phyloP scores from a whole-genome alignment of 2,113 vertebrate genomes.

The Dasyornis broadbenti region DNA sequence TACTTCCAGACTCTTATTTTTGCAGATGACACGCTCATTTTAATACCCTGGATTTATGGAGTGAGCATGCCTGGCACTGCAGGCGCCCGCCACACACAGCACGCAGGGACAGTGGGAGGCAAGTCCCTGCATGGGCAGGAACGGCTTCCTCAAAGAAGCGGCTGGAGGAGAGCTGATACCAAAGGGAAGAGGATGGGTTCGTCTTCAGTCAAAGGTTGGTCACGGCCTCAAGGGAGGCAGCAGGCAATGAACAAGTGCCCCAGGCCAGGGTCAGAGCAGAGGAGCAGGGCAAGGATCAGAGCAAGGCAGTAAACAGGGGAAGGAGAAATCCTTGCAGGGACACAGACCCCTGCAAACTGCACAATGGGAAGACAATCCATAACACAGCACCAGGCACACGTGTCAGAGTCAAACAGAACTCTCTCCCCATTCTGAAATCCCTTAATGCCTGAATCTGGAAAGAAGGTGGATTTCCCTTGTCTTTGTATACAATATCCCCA shows the following conservation, averaged over 20 bases:
- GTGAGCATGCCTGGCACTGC: neutral
- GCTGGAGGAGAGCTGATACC: neutral
- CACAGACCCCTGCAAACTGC: neutral
- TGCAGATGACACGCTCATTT: neutral
- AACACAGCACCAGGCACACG: accelerated
- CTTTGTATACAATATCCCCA: neutral
- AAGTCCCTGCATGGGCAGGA: neutral
- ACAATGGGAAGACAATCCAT: accelerated
- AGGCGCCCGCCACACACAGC: neutral
- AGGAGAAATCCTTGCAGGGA: neutral
- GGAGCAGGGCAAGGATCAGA: neutral
- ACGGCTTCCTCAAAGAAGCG: neutral
- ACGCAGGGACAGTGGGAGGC: neutral
- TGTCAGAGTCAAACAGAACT: neutral
- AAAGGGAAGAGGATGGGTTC: neutral
- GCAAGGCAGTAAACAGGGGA: neutral
- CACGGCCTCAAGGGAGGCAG: accelerated
- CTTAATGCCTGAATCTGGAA: neutral
- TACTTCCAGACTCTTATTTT: neutral
- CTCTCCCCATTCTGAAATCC: neutral
- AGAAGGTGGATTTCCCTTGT: neutral
- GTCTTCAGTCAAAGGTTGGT: accelerated
- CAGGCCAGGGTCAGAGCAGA: neutral
- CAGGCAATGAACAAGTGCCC: neutral
- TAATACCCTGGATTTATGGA: neutral